Percentiles rank a stretch among this genome's conserved stretches.
Evolutionary conservation across 2,888 invertebrate species (phyloP).

Genomic region (Diarsia rubi): DNA sequence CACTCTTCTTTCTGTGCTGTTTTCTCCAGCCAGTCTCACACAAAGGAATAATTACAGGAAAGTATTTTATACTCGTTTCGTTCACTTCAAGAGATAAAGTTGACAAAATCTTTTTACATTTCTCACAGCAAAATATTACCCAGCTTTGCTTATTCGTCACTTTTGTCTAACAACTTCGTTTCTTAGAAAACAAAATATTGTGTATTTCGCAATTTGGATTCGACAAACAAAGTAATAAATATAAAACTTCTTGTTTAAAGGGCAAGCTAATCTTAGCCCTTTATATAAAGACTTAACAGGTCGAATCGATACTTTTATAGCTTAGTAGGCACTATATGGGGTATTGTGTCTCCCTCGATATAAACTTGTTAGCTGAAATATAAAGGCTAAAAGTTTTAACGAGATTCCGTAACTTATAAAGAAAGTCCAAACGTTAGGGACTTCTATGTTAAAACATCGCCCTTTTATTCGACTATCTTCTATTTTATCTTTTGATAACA

Average conservation of each 20-base stretch:
- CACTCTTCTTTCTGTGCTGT: too few relatives aligned
- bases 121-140: slow-evolving; percentile 10
- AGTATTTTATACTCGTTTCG: not conserved
- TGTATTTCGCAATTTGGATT: slow-evolving; percentile 13
- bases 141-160: not conserved
- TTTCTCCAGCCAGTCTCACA: too few relatives aligned
- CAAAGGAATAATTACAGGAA: slow-evolving; percentile 7
- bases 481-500: slow-evolving; percentile 7
- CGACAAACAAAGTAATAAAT: slow-evolving; percentile 1
- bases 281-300: slow-evolving; percentile 1
- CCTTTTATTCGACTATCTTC: slow-evolving; percentile 15
- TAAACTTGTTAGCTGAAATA: slow-evolving; percentile 59
- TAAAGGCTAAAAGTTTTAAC: slow-evolving; percentile 65
- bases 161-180: not conserved
- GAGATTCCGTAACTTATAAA: slow-evolving; percentile 56
- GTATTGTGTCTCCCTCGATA: slow-evolving; percentile 54
- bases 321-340: slow-evolving; percentile 19
- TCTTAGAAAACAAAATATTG: not conserved
- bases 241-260: not conserved
- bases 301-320: slow-evolving; percentile 38
- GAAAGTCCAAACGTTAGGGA: slow-evolving; percentile 46
- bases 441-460: slow-evolving; percentile 19
- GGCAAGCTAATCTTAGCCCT: not conserved
- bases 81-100: slow-evolving; percentile 8
- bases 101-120: slow-evolving; percentile 30